Conservation (phyloP, 2,888 invertebrate species). For the Geotrupes spiniger region DNA sequence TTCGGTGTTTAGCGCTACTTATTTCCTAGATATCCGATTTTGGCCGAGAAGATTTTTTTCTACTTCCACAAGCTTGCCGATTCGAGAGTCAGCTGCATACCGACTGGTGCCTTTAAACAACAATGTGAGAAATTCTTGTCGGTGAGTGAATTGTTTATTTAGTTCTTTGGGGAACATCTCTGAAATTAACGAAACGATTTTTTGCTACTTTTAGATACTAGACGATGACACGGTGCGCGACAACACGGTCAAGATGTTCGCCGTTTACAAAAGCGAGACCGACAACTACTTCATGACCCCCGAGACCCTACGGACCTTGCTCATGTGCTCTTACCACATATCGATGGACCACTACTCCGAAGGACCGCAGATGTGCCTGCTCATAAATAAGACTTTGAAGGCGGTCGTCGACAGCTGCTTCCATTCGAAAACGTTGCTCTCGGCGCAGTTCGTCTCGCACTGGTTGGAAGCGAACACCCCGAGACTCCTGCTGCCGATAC, state of each 20-base stretch:
- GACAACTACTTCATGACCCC: conserved; percentile 60
- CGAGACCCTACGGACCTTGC: conserved; percentile 62
- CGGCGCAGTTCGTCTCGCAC: conserved; percentile 72
- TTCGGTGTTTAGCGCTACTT: conserved; percentile 62
- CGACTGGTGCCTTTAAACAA: conserved; percentile 64
- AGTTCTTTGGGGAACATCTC: no score
- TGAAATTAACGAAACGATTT: not conserved
- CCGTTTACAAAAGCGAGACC: conserved; percentile 49
- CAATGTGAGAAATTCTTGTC: conserved; percentile 67
- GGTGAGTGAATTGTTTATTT: conserved; percentile 39
- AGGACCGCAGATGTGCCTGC: conserved; percentile 54
- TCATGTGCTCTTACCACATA: conserved; percentile 73
- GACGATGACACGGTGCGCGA: conserved; percentile 61
- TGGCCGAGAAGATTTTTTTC: conserved; percentile 66
- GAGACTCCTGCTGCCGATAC: conserved; percentile 71
- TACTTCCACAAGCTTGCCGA: conserved; percentile 61
- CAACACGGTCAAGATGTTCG: conserved; percentile 64
- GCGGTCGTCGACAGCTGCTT: conserved; percentile 78
- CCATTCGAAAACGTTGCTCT: conserved; percentile 72
- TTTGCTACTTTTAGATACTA: conserved; percentile 46
- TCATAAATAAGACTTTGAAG: conserved; percentile 68
- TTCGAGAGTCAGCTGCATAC: conserved; percentile 62
- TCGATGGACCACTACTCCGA: conserved; percentile 78
- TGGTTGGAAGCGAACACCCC: conserved; percentile 81
- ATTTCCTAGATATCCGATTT: conserved; percentile 73